Evolutionary conservation across 2,888 invertebrate species (phyloP), one percentile per base, ranked within the genome.

Genomic region (Erebia aethiops): DNA sequence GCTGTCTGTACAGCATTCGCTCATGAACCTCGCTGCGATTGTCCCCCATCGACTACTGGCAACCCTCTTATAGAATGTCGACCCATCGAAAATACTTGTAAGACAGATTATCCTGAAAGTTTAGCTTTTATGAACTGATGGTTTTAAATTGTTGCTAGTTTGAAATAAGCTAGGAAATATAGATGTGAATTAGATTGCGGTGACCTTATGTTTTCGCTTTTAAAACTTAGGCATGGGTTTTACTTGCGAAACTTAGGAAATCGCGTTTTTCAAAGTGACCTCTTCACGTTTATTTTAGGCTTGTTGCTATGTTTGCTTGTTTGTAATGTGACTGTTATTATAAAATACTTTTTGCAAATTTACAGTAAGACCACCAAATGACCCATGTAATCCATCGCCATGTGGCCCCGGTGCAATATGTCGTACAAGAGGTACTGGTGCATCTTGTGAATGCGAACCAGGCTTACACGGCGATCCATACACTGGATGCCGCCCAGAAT

Each of bases 311-410:
- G 76, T 78, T 84, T 84, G 87, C 87, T 87, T 76, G 71, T 56
- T 57, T 77, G 58, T 75, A 58, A 35, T 14, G 18, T 18, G 26
- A 66, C 65, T 35, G 1, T 54, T 58, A 41, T 64, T 69, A 41
- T 71, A 69, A 70, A 10, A 49, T 61, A 18, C 61, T 71, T 58
- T 63, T 69, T 16, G 63, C 61, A 66, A 75, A 61, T 76, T 91
- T 87, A 80, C 92, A 90, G 92, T 83, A 67, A 88, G 85, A 83
- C 82, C 86, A 75, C 92, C 93, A 64, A 86, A 88, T 70, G 96
- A 98, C 85, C 97, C 96, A n/a, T 98, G 98, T 90, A 95, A 95
- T 82, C 97, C 97, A 72, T 97, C 97, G 57, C 98, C 98, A 0
- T 98, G 98, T 82, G 95, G 96, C 60, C 95, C 95, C 65, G 97